Percentiles rank a stretch among this genome's conserved stretches.
Conservation (phyloP, 2,113 vertebrate species). For the Ptychochromis oligacanthus region DNA sequence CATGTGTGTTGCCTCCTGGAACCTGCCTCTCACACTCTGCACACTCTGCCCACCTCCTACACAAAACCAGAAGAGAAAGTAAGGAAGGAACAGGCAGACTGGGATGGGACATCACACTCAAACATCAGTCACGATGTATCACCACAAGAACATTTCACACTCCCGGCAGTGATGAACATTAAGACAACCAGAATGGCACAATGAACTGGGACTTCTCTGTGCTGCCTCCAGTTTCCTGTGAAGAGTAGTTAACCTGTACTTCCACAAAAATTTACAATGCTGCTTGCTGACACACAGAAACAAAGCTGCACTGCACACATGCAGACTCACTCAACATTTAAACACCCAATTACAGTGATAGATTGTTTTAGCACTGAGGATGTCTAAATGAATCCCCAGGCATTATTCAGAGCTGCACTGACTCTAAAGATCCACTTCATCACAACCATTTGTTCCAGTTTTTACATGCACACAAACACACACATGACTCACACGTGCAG, state of each 20-base stretch:
- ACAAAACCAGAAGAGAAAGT: too few relatives aligned
- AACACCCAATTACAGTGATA: conserved; percentile 59
- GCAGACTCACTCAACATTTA: conserved; percentile 31
- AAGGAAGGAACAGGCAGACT: too few relatives aligned
- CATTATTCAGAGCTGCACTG: conserved; percentile 44
- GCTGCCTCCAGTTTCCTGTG: background rate
- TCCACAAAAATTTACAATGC: background rate
- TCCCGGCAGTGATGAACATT: background rate
- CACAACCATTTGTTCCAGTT: conserved; percentile 34
- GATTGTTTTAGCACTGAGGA: conserved; percentile 34
- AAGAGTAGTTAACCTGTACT: background rate
- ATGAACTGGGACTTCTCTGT: background rate
- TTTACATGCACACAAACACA: background rate
- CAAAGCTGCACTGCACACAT: conserved; percentile 1
- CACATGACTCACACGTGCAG: too few relatives aligned
- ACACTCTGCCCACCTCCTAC: background rate
- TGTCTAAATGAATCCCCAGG: conserved; percentile 60
- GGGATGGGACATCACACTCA: background rate
- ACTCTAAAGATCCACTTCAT: conserved; percentile 54
- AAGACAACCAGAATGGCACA: background rate
- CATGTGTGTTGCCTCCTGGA: background rate
- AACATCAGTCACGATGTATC: background rate
- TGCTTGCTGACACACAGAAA: background rate
- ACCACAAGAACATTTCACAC: background rate
- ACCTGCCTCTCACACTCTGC: background rate